Evolutionary conservation across 2,888 invertebrate genomes (phyloP).

Genomic region (Xylophagus ater): DNA sequence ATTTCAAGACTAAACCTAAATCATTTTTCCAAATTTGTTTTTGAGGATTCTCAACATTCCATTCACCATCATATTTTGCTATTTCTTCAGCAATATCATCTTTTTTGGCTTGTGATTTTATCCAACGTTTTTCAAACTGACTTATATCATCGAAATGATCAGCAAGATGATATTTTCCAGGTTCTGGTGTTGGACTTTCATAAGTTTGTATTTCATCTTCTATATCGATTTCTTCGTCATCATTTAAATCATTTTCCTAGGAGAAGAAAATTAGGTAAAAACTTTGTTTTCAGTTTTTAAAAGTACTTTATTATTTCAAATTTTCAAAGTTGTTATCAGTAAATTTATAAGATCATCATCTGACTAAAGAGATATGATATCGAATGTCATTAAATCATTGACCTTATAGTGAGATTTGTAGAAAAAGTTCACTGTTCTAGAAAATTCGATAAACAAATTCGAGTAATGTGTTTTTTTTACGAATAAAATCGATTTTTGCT

Average conservation of each 20-base stretch:
- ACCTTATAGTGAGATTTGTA: not conserved
- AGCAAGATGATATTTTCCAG: constrained; percentile 57
- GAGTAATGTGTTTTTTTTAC: not conserved
- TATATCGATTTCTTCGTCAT: not conserved
- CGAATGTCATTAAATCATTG: too few relatives aligned
- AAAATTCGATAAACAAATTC: not conserved
- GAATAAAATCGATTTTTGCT: too few relatives aligned
- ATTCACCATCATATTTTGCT: constrained; percentile 87
- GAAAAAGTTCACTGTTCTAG: not conserved
- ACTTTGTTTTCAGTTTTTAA: too few relatives aligned
- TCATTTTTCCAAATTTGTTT: constrained; percentile 73
- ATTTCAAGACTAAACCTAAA: constrained; percentile 76
- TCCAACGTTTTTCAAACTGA: constrained; percentile 68
- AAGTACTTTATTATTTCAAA: too few relatives aligned
- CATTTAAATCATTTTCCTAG: not conserved
- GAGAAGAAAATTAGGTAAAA: too few relatives aligned
- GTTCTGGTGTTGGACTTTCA: constrained; percentile 55
- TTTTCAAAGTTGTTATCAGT: too few relatives aligned
- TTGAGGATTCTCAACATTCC: constrained; percentile 64
- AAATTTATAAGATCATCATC: too few relatives aligned
- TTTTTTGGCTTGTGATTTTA: constrained; percentile 83
- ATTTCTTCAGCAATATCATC: constrained; percentile 77
- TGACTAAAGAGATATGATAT: too few relatives aligned
- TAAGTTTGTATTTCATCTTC: constrained; percentile 40
- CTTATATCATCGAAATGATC: constrained; percentile 77